Evolutionary conservation across 2,797 vertebrate species (phyloP), one percentile per base, ranked within the genome.

Genomic region (Periophthalmus magnuspinnatus): DNA sequence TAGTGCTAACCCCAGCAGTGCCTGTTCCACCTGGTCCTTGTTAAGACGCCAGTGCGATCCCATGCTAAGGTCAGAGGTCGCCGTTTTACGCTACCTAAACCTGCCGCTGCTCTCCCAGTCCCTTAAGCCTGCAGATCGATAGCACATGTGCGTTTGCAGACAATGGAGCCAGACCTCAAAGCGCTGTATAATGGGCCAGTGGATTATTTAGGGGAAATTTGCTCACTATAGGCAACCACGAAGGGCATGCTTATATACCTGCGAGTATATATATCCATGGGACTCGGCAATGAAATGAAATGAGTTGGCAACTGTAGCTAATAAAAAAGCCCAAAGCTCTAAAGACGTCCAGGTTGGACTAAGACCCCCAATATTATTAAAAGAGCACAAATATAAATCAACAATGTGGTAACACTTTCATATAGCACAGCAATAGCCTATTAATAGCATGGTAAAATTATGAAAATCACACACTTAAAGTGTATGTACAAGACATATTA

Each of bases 21-120:
- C 68, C 66, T 14, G 28, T 76, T 79, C 50, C 89, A 90, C 82
- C 80, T 91, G 88, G 89, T 79, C 76, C 84, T 91, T 60, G 84
- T 91, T 91, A 91, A 83, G 72, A 68, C 71, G 16, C 48, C 64
- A 52, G 71, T 24, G 67, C 79, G 70, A 80, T 84, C 68, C 78
- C 68, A 78, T 69, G 68, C 71, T 7, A 14, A 69, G 84, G 84
- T 82, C 80, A 86, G 17, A 78, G 84, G 77, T 87, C 75, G 59
- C 11, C 14, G 62, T 84, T 89, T 87, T 87, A 87, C 0, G 81
- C 84, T 86, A 89, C 86, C 86, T 86, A 82, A 88, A 86, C 75
- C 80, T 81, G 79, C 83, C 76, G 70, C 81, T 70, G 74, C 83
- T 81, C 84, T 76, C 11, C 75, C 72, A 81, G 68, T 78, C 75